Evolutionary conservation across 2,888 invertebrate genomes (phyloP).

Genomic region (Calliopum simillimum): DNA sequence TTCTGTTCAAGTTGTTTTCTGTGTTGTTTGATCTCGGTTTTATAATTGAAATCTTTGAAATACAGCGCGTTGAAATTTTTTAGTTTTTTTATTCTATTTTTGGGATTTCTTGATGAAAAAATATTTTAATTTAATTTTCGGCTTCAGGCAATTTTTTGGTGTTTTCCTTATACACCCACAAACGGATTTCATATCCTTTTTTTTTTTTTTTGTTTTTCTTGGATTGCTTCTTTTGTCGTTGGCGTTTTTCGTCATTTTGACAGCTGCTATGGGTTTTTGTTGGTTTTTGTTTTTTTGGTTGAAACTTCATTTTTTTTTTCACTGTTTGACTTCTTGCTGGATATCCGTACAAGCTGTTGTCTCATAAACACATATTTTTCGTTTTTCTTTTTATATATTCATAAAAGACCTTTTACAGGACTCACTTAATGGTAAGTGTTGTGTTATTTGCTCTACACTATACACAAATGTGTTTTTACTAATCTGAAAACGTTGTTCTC

Average conservation of each 20-base stretch:
- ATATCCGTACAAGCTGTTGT: conserved; percentile 19
- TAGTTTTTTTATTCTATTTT: too few relatives aligned
- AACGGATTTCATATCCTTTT: too few relatives aligned
- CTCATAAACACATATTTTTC: conserved; percentile 17
- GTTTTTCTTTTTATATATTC: too few relatives aligned
- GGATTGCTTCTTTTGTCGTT: not conserved
- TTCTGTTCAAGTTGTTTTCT: not conserved
- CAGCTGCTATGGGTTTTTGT: conserved; percentile 8
- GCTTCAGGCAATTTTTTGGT: too few relatives aligned
- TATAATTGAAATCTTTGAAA: not conserved
- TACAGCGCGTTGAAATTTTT: not conserved
- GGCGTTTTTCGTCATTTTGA: conserved; percentile 19
- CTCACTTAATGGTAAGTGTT: too few relatives aligned
- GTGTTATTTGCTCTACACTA: too few relatives aligned
- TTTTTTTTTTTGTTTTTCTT: too few relatives aligned
- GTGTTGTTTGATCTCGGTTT: not conserved
- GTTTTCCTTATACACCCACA: too few relatives aligned
- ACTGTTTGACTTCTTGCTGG: not conserved
- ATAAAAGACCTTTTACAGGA: too few relatives aligned
- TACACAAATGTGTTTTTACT: not conserved
- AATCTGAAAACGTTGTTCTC: not conserved
- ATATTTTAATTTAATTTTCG: too few relatives aligned
- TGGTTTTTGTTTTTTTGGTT: not conserved
- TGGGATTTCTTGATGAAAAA: too few relatives aligned
- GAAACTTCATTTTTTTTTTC: not conserved